Evolutionary conservation across 2,113 vertebrate genomes (phyloP).

Genomic region (Oryzias celebensis): DNA sequence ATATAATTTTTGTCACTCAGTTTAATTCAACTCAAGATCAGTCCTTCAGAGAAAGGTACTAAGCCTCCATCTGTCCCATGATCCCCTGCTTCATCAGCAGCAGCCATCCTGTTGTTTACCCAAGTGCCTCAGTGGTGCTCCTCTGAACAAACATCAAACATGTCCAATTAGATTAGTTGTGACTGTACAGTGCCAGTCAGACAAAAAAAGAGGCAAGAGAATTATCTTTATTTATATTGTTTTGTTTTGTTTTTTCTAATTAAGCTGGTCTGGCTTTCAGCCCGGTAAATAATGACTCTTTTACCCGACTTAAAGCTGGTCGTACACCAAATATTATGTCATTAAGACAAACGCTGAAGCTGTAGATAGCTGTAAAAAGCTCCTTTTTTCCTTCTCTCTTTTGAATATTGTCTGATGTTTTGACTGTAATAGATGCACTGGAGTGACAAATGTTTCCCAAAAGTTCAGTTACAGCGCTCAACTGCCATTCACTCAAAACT

Average conservation of each 20-base stretch:
- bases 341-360: slow-evolving; percentile 24
- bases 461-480: slow-evolving; percentile 35
- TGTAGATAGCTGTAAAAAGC: slow-evolving; percentile 43
- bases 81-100: not conserved
- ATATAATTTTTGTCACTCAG: not conserved
- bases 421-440: not conserved
- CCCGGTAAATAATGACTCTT: slow-evolving; percentile 18
- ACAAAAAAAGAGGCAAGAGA: not conserved
- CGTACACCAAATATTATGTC: slow-evolving; percentile 14
- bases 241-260: not conserved
- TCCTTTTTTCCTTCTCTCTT: slow-evolving; percentile 26
- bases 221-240: too few relatives aligned
- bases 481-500: slow-evolving; percentile 51
- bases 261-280: not conserved
- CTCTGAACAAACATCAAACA: not conserved
- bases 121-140: slow-evolving; percentile 8
- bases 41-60: not conserved
- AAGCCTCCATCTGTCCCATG: not conserved
- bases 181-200: not conserved
- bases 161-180: not conserved
- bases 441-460: slow-evolving; percentile 7
- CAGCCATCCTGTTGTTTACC: slow-evolving; percentile 1
- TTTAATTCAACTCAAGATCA: not conserved
- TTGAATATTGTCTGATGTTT: slow-evolving; percentile 22
- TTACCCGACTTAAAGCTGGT: slow-evolving; percentile 12